phyloP scores from a whole-genome alignment of 2,797 vertebrate genomes.

The Paramormyrops hopkinsi region DNA sequence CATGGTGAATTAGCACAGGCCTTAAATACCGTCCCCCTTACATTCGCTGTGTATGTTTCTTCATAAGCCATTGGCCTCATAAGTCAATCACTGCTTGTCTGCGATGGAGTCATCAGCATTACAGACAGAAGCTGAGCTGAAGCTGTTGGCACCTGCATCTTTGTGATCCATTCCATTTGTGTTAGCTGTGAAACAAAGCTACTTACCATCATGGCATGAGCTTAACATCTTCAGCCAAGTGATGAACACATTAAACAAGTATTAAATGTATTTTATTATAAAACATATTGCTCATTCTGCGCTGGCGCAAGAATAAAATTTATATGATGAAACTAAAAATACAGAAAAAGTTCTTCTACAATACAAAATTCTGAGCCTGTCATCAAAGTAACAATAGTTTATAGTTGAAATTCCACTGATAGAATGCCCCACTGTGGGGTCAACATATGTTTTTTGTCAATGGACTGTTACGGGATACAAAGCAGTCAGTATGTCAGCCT shows the following conservation, averaged over 20 bases:
- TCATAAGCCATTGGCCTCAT: not conserved
- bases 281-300: not conserved
- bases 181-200: not conserved
- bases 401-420: not conserved
- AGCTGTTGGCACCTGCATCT: not conserved
- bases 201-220: not conserved
- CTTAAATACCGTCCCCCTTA: not conserved
- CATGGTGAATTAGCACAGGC: not conserved
- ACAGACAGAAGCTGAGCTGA: not conserved
- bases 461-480: not conserved
- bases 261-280: not conserved
- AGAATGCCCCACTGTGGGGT: not conserved
- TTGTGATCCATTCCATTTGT: not conserved
- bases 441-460: not conserved
- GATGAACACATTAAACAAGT: not conserved
- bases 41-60: not conserved
- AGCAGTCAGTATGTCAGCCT: not conserved
- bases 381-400: not conserved
- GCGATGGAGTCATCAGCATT: not conserved
- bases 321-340: not conserved
- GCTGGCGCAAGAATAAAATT: not conserved
- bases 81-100: not conserved
- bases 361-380: not conserved
- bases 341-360: not conserved
- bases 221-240: not conserved